These are phyloP conservation scores for Homalodisca vitripennis DNA, from an alignment of 1,140 invertebrate genomes.

Conservation along the genomic window DNA sequence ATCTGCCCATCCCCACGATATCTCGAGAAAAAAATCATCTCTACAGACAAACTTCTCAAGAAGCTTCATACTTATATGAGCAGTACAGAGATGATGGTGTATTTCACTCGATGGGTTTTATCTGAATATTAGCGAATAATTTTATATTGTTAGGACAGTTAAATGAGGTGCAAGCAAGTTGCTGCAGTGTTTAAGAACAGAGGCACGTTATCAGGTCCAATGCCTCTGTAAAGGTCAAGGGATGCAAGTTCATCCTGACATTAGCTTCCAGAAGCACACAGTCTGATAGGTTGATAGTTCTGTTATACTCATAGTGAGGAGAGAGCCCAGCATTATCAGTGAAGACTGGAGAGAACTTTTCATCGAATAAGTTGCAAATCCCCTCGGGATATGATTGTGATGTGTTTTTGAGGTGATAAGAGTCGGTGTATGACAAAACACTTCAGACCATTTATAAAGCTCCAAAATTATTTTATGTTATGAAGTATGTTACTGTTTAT, in stretches of 20 bases:
- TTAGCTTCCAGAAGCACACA: constrained; percentile 9
- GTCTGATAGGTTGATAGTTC: not conserved
- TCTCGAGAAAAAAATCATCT: too few species aligned
- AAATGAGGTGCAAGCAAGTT: constrained; percentile 16
- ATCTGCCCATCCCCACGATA: too few species aligned
- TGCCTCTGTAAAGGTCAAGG: constrained; percentile 1
- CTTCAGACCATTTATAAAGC: too few species aligned
- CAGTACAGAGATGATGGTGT: too few species aligned
- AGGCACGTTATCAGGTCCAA: not conserved
- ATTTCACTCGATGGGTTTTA: too few species aligned
- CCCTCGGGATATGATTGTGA: not conserved
- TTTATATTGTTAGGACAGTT: too few species aligned
- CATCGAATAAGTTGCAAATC: not conserved
- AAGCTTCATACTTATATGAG: too few species aligned
- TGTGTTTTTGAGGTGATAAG: not conserved
- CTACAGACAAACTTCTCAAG: too few species aligned
- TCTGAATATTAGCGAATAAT: too few species aligned
- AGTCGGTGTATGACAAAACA: not conserved
- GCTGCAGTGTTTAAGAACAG: constrained; percentile 22
- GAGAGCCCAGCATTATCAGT: not conserved
- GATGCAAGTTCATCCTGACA: constrained; percentile 1
- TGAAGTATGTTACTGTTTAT: not conserved
- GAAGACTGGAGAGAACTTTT: not conserved
- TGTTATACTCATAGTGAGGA: not conserved
- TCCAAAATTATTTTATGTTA: not conserved